phyloP scores from a whole-genome alignment of 2,797 vertebrate genomes.

The Galago senegalensis region DNA sequence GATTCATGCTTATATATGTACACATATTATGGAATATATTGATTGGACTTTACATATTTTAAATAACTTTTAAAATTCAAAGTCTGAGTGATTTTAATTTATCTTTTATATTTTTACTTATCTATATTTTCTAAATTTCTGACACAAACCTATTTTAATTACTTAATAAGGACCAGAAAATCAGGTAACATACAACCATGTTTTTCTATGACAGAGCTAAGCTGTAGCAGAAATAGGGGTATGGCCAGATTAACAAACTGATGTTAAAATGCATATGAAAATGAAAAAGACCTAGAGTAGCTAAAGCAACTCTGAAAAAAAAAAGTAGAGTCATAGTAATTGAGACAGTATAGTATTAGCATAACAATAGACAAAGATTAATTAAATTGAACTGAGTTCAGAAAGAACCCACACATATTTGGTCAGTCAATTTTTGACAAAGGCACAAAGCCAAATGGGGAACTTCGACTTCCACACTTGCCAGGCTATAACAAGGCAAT shows the following conservation, averaged over 20 bases:
- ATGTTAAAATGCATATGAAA: slow-evolving; percentile 44
- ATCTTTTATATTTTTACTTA: slow-evolving; percentile 24
- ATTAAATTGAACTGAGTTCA: not conserved
- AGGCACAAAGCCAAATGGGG: not conserved
- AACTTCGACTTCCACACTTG: not conserved
- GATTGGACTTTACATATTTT: slow-evolving; percentile 17
- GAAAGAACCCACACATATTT: not conserved
- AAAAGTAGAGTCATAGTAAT: not conserved
- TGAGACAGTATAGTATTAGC: not conserved
- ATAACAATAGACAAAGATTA: slow-evolving; percentile 14
- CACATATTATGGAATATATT: not conserved
- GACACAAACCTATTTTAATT: slow-evolving; percentile 28
- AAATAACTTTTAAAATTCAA: slow-evolving; percentile 22
- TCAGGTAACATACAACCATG: not conserved
- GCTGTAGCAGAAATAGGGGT: not conserved
- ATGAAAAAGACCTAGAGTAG: slow-evolving; percentile 17
- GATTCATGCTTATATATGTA: not conserved
- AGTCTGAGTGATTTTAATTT: slow-evolving; percentile 12
- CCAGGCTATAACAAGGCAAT: not conserved
- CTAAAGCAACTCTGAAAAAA: slow-evolving; percentile 9
- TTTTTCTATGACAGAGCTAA: slow-evolving; percentile 12
- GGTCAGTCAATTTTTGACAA: not conserved
- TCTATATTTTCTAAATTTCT: slow-evolving; percentile 40
- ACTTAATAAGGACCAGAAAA: slow-evolving; percentile 42
- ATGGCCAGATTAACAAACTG: not conserved